Percentiles rank a stretch among this genome's conserved stretches.
phyloP scores from a whole-genome alignment of 2,888 invertebrate species.

The Antitype chi region DNA sequence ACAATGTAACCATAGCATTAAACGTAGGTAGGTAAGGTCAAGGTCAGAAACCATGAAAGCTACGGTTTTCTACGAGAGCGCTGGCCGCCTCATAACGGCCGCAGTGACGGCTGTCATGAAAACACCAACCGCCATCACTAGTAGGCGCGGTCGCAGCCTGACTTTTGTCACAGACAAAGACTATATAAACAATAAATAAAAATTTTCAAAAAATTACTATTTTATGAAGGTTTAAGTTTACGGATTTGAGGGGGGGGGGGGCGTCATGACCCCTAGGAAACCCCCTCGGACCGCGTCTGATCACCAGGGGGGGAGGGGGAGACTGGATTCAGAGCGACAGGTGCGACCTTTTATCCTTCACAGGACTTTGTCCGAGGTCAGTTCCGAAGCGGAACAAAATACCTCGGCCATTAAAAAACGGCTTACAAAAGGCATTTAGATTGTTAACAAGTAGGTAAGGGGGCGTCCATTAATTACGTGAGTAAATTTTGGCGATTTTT shows the following conservation, averaged over 20 bases:
- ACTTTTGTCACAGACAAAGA: no score
- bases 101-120: neutral
- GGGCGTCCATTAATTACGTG: no score
- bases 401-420: slow-evolving; percentile 9
- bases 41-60: neutral
- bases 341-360: slow-evolving; percentile 38
- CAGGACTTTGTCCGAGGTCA: slow-evolving; percentile 46
- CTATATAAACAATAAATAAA: no score
- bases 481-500: no score
- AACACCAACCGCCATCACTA: neutral
- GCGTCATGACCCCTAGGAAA: no score
- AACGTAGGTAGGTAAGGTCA: neutral
- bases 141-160: no score
- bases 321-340: slow-evolving; percentile 18
- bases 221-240: no score
- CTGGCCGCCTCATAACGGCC: neutral
- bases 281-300: no score
- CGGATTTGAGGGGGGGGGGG: no score
- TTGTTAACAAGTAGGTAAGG: neutral
- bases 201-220: no score
- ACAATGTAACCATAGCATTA: neutral
- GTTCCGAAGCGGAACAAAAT: slow-evolving; percentile 7
- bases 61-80: neutral
- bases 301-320: no score
- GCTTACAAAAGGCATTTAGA: neutral